Conservation (phyloP, 2,888 invertebrate genomes). For the Axea sp. region DNA sequence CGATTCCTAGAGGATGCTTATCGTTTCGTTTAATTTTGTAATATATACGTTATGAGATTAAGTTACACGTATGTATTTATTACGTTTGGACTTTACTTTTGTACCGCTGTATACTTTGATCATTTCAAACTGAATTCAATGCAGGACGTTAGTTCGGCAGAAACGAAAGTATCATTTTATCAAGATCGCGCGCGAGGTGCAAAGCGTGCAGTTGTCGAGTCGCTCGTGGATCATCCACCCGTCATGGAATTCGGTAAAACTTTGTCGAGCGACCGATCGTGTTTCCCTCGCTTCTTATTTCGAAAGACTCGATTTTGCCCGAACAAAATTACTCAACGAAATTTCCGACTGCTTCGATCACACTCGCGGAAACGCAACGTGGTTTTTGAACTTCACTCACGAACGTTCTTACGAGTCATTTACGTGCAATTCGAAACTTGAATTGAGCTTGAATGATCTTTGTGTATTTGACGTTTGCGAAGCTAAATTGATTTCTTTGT, state of each 20-base stretch:
- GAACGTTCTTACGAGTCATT: no score
- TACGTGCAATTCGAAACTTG: neutral
- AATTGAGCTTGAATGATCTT: slow-evolving; percentile 43
- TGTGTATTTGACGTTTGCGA: slow-evolving; percentile 22
- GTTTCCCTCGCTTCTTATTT: no score
- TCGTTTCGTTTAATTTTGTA: slow-evolving; percentile 42
- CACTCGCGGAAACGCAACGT: neutral
- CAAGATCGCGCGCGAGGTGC: no score
- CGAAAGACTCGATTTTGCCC: no score
- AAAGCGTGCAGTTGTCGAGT: no score
- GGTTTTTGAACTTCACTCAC: no score
- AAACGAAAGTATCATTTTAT: neutral
- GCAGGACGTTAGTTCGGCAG: neutral
- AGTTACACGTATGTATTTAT: slow-evolving; percentile 43
- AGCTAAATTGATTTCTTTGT: slow-evolving; percentile 23
- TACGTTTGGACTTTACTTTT: slow-evolving; percentile 41
- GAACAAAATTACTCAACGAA: no score
- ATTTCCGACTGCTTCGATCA: no score
- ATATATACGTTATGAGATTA: slow-evolving; percentile 36
- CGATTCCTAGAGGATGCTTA: slow-evolving; percentile 48
- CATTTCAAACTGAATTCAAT: slow-evolving; percentile 41
- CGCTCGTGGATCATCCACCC: no score
- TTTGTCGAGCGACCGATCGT: no score
- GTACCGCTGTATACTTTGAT: slow-evolving; percentile 36
- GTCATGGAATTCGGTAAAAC: no score